A percentile compares a stretch with the other conserved stretches of the same genome.
Evolutionary conservation across 2,888 invertebrate species (phyloP).

Genomic region (Gasteruption jaculator): DNA sequence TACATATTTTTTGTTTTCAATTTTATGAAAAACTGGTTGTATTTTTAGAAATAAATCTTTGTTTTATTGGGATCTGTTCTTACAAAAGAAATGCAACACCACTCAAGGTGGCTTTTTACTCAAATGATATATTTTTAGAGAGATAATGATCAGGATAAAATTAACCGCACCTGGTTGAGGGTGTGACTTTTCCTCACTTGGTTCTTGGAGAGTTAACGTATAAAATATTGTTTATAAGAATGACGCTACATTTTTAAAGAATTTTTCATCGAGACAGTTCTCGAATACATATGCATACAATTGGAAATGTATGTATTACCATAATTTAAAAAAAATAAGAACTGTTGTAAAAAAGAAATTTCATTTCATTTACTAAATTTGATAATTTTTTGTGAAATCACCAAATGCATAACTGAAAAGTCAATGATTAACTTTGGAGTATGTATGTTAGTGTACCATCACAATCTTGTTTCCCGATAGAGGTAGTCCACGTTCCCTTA

Average conservation of each 20-base stretch:
- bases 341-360: no score
- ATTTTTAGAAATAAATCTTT: no score
- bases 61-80: no score
- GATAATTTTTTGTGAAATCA: slow-evolving; percentile 17
- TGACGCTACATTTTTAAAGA: no score
- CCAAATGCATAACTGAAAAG: slow-evolving; percentile 17
- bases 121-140: no score
- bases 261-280: slow-evolving; percentile 20
- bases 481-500: slow-evolving; percentile 42
- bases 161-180: no score
- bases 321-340: background rate
- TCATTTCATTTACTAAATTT: slow-evolving; percentile 10
- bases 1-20: no score
- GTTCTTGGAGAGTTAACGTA: slow-evolving; percentile 6
- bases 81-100: no score
- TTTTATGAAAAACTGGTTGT: no score
- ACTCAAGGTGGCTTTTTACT: no score
- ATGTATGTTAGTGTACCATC: slow-evolving; percentile 43
- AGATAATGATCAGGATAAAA: no score
- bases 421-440: slow-evolving; percentile 19
- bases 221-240: no score
- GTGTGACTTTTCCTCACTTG: slow-evolving; percentile 15
- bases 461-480: slow-evolving; percentile 39
- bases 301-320: background rate
- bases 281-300: slow-evolving; percentile 6